Evolutionary conservation across 2,113 vertebrate species (phyloP), one percentile per base, ranked within the genome.

Genomic region (Ceyx cyanopectus): DNA sequence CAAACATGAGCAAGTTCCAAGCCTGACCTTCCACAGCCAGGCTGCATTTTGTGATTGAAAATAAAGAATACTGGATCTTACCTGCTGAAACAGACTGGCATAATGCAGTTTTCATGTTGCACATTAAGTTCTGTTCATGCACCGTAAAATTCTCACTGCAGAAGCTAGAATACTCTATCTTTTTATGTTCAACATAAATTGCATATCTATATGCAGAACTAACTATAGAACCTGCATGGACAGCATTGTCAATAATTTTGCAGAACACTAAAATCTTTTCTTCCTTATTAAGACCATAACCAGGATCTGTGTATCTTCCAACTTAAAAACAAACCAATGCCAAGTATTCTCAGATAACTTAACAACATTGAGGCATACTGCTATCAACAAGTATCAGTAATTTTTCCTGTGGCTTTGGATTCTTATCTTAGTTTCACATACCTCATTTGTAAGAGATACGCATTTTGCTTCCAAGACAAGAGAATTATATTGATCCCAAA

Each of bases 21-120:
- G 69, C 56, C 94, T 97, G 97, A 96, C 96, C 95, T 97, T 94
- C 95, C 68, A 53, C 58, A 96, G 93, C 54, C 81, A 96, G 83
- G 69, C 53, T 12, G 11, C 27, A 2, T 43, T 53, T 87, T 92
- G 24, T 68, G 67, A 50, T 87, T 65, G 37, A 43, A 58, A 95
- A 87, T 69, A 92, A 95, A 93, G 20, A 58, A 20, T 84, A 77
- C 45, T 4, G 30, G 41, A 34, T 40, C 61, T 75, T 61, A 58
- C 24, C 68, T 62, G 53, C 85, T 74, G 26, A 81, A 88, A 92
- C 29, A 60, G 96, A 95, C 58, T 29, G 45, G 40, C 63, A 89
- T 90, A 94, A 97, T 93, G 90, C 85, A 77, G 78, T 89, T 95
- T 97, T 73, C 82, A 60, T 84, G 90, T 94, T 84, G 27, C 54